phyloP scores from a whole-genome alignment of 1,140 invertebrate genomes.

The Adelges cooleyi region DNA sequence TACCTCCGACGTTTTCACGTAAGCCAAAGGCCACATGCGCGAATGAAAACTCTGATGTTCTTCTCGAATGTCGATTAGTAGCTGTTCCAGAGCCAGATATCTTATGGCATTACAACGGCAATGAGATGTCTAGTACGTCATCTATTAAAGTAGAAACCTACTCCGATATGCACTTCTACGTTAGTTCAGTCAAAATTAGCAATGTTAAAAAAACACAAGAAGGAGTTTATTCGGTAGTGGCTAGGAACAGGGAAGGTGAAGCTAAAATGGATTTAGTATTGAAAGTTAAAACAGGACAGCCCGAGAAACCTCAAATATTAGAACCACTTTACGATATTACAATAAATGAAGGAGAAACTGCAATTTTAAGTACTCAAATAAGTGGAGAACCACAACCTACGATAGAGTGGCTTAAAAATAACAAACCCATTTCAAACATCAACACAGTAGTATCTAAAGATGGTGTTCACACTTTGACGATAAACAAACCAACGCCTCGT shows the following conservation, averaged over 20 bases:
- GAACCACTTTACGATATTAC: slow-evolving; percentile 62
- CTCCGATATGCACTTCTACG: slow-evolving; percentile 84
- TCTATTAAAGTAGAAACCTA: slow-evolving; percentile 59
- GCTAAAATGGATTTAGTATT: slow-evolving; percentile 66
- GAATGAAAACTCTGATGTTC: slow-evolving; percentile 64
- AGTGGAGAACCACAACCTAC: slow-evolving; percentile 67
- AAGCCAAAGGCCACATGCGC: slow-evolving; percentile 74
- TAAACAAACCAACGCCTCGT: slow-evolving; percentile 50
- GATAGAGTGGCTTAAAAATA: slow-evolving; percentile 66
- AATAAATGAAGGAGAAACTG: slow-evolving; percentile 64
- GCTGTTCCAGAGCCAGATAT: slow-evolving; percentile 84
- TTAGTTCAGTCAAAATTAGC: slow-evolving; percentile 64
- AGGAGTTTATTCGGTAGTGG: slow-evolving; percentile 75
- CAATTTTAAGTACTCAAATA: slow-evolving; percentile 62
- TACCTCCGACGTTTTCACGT: slow-evolving; percentile 82
- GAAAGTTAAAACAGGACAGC: slow-evolving; percentile 64
- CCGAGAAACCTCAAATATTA: slow-evolving; percentile 66
- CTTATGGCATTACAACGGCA: slow-evolving; percentile 65
- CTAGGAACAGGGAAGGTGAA: slow-evolving; percentile 82
- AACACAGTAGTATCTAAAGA: slow-evolving; percentile 43
- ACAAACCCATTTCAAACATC: slow-evolving; percentile 47
- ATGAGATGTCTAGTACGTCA: slow-evolving; percentile 53
- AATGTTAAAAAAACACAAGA: slow-evolving; percentile 59
- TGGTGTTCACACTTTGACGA: slow-evolving; percentile 54
- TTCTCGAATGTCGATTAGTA: slow-evolving; percentile 70